Evolutionary conservation across 2,113 vertebrate species (phyloP).

Genomic region (Colistium nudipinnis): DNA sequence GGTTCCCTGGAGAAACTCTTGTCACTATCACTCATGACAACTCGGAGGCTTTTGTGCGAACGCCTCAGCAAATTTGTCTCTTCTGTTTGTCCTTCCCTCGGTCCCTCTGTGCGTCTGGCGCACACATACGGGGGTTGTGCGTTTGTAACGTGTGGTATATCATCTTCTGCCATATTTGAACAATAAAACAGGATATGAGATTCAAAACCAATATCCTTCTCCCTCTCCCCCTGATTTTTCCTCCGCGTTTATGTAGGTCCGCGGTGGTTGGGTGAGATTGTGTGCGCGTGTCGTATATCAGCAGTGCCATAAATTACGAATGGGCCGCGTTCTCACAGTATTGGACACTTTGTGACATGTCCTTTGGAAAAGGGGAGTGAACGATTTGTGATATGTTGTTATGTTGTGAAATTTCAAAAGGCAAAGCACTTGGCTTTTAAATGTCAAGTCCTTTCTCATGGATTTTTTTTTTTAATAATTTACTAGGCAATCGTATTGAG

Average conservation of each 20-base stretch:
- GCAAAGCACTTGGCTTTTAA: not conserved
- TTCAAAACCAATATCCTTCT: conserved; percentile 57
- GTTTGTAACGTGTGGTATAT: conserved; percentile 65
- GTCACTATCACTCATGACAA: conserved; percentile 32
- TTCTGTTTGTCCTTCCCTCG: conserved; percentile 53
- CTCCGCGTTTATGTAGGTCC: not conserved
- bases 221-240: conserved; percentile 29
- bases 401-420: not conserved
- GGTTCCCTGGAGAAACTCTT: conserved; percentile 44
- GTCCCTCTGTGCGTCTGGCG: conserved; percentile 36
- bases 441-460: not conserved
- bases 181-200: conserved; percentile 78
- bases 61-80: conserved; percentile 21
- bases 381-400: too few species aligned
- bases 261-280: not conserved
- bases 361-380: not conserved
- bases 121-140: conserved; percentile 34
- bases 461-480: not conserved
- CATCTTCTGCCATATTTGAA: conserved; percentile 70
- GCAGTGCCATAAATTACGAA: not conserved
- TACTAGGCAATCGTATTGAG: too few species aligned
- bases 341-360: not conserved
- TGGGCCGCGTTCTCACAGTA: not conserved
- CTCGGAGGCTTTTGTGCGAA: conserved; percentile 19
- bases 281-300: not conserved